A percentile compares a stretch with the other conserved stretches of the same genome.
Conservation (phyloP, 2,797 vertebrate genomes). For the Coracias cyanogaster region DNA sequence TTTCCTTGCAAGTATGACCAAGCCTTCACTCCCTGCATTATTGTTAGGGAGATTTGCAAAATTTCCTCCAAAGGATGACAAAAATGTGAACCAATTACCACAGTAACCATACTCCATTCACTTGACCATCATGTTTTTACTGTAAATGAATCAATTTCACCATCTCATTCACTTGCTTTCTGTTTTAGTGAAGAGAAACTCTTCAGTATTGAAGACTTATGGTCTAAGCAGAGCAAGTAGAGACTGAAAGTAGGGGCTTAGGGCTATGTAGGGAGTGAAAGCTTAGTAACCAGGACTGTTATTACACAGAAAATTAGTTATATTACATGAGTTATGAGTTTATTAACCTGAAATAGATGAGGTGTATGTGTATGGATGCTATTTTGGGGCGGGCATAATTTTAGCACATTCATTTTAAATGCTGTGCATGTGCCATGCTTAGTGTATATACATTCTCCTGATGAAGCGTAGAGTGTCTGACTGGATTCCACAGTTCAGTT, state of each 20-base stretch:
- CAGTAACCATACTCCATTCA: neutral
- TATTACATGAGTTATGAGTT: neutral
- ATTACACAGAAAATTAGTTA: neutral
- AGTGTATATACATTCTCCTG: neutral
- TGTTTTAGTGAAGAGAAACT: neutral
- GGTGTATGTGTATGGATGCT: neutral
- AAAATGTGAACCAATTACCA: neutral
- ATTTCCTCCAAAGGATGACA: neutral
- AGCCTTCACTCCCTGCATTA: neutral
- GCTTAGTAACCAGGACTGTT: neutral
- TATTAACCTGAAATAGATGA: neutral
- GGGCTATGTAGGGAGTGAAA: neutral
- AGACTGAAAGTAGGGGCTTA: neutral
- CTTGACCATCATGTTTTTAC: neutral
- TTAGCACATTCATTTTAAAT: neutral
- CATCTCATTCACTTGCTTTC: neutral
- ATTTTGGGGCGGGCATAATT: no score
- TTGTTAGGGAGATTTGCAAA: neutral
- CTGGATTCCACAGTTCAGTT: neutral
- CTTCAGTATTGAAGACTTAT: neutral
- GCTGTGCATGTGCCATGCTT: neutral
- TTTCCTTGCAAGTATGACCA: neutral
- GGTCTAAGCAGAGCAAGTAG: neutral
- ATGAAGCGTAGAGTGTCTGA: neutral
- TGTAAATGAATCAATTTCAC: neutral